Evolutionary conservation across 2,113 vertebrate species (phyloP), one percentile per base, ranked within the genome.

Genomic region (Erinaceus europaeus): DNA sequence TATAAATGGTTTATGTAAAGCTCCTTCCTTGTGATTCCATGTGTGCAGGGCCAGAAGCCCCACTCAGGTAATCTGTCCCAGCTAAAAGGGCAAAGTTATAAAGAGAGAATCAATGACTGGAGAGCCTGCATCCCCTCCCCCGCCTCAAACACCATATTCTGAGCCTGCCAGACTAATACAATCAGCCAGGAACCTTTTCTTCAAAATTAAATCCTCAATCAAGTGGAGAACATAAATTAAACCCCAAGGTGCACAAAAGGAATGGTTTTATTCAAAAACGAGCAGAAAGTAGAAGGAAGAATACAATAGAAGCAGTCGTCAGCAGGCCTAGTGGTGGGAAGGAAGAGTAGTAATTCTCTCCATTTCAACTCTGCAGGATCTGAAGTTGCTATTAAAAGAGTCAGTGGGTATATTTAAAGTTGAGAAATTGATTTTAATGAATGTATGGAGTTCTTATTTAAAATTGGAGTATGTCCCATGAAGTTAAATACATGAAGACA

Each of bases 1-100:
- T 97, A 97, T 81, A 98, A 97, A 98, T 98, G 97, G 97, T 97
- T 98, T 98, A 98, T 98, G 97, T 97, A 98, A 98, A 98, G 96
- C 94, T 95, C 89, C 95, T 96, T 95, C 95, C 97, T 97, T 97
- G 96, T 75, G 96, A 98, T 97, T 97, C 97, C 89, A 95, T 84
- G 96, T 52, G 95, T 77, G 84, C 95, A 90, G 90, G 86, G 94
- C 91, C 55, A 55, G 44, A 94, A 80, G 50, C 86, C 8, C 96
- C 9, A 82, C 1, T 55, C 94, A 94, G 96, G 96, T 96, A 96
- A 98, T 97, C 96, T 90, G 96, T 94, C 97, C 93, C 92, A 80
- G 94, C 96, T 95, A 97, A 98, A 98, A 98, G 97, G 97, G 97
- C 97, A 98, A 94, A 94, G 94, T 96, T 97, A 96, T 96, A 97